Percentiles rank a stretch among this genome's conserved stretches.
phyloP scores from a whole-genome alignment of 2,888 invertebrate genomes.

The Lasioglossum pauxillum region DNA sequence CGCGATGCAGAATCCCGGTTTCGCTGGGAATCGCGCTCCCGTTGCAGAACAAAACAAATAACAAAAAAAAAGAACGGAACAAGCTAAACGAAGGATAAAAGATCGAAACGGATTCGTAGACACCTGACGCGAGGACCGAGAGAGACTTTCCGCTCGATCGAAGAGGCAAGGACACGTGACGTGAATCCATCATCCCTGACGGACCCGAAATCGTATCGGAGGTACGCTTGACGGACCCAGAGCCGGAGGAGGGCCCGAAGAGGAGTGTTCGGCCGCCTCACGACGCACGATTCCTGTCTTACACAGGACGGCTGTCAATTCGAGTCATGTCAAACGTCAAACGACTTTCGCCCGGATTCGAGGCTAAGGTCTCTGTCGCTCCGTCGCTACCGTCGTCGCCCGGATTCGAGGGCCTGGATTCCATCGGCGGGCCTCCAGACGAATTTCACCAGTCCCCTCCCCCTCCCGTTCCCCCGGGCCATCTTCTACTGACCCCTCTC shows the following conservation, averaged over 20 bases:
- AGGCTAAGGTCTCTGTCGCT: slow-evolving; percentile 39
- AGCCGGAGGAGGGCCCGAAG: slow-evolving; percentile 17
- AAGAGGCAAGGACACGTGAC: slow-evolving; percentile 44
- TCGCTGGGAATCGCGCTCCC: slow-evolving; percentile 31
- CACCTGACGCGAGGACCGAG: neutral
- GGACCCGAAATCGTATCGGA: slow-evolving; percentile 50
- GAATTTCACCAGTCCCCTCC: slow-evolving; percentile 48
- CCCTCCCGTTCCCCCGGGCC: neutral
- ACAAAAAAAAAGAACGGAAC: neutral
- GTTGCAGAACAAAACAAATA: neutral
- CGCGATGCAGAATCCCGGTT: slow-evolving; percentile 36
- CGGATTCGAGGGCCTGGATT: slow-evolving; percentile 39
- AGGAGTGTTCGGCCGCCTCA: slow-evolving; percentile 54
- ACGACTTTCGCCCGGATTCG: slow-evolving; percentile 63
- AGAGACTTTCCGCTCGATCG: neutral
- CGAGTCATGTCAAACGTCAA: slow-evolving; percentile 74
- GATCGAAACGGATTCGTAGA: neutral
- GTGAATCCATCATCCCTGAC: slow-evolving; percentile 61
- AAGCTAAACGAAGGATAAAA: neutral
- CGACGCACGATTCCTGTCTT: slow-evolving; percentile 70
- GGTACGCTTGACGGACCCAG: slow-evolving; percentile 26
- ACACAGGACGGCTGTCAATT: slow-evolving; percentile 76
- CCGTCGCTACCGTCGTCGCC: slow-evolving; percentile 32
- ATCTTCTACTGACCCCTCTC: neutral
- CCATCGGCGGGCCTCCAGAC: slow-evolving; percentile 45